Evolutionary conservation across 2,888 invertebrate genomes (phyloP), one percentile per base, ranked within the genome.

Genomic region (Ctena decussata): DNA sequence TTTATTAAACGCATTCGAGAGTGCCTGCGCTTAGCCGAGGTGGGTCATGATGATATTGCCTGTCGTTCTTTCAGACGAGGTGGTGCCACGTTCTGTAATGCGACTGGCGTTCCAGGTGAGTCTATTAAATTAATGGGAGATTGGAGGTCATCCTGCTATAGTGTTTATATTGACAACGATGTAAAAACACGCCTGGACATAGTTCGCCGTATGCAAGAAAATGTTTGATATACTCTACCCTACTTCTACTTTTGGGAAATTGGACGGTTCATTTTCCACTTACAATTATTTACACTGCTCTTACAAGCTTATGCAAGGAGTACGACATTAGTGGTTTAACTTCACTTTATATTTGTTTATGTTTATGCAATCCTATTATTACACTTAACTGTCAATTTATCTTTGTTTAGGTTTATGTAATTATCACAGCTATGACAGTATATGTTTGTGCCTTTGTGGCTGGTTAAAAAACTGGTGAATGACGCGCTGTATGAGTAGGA

Each of bases 131-230:
- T 76, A 24, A 32, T 76, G 27, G 57, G 57, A 3, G 77, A 77
- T 30, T 77, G 77, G 77, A n/a, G 65, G 12, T 77, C 77, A 8
- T n/a, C 39, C 18, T 77, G 77, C 60, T 77, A 49, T 39, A 46
- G 41, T 32, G 35, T 24, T 15, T 77, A 77, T 32, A 44, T 77
- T n/a, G 65, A 65, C 21, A 77, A 77, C 39, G 35, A 49, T 37
- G 32, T 39, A 6, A 27, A n/a, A 21, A 46, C 77, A 11, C 27
- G 69, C 15, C 44, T 44, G n/a, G 21, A 46, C 6, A 46, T 49
- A 18, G 41, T 49, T 32, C 74, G 49, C 27, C 35, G 30, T 27
- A 49, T 74, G 74, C 74, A 49, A 5, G 49, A 49, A 49, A 49
- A 49, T 49, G 49, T 49, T 21, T 49, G 21, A 49, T 49, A 49